These are phyloP conservation scores for Tromatobia lineatoria DNA, from an alignment of 2,888 invertebrate species.

Conservation along the genomic window DNA sequence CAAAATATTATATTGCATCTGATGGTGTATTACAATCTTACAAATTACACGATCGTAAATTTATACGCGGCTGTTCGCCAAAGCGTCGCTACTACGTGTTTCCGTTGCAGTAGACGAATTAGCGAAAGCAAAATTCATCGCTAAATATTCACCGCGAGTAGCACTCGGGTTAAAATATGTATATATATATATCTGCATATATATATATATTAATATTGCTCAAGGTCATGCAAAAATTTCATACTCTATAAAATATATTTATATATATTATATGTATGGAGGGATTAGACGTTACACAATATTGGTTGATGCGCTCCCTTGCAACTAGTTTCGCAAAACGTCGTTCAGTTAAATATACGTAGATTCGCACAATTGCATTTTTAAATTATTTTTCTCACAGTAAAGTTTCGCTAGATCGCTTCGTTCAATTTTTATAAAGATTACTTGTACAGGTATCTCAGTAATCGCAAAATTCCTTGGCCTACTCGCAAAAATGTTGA, in stretches of 20 bases:
- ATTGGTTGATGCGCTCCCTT: slow-evolving; percentile 70
- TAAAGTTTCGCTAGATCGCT: background rate
- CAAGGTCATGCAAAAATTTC: slow-evolving; percentile 82
- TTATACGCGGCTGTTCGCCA: slow-evolving; percentile 60
- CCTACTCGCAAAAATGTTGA: slow-evolving; percentile 46
- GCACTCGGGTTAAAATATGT: slow-evolving; percentile 56
- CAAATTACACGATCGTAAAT: slow-evolving; percentile 75
- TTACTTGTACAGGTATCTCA: slow-evolving; percentile 12
- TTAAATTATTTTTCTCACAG: slow-evolving; percentile 26
- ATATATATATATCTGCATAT: slow-evolving; percentile 69
- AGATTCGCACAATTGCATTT: slow-evolving; percentile 21
- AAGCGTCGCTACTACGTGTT: slow-evolving; percentile 21
- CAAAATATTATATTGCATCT: slow-evolving; percentile 82
- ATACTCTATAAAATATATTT: slow-evolving; percentile 81
- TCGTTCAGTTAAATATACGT: slow-evolving; percentile 34
- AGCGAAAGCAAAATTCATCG: slow-evolving; percentile 47
- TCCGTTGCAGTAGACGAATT: slow-evolving; percentile 28
- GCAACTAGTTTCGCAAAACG: slow-evolving; percentile 47
- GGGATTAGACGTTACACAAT: slow-evolving; percentile 79
- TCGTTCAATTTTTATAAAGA: slow-evolving; percentile 9
- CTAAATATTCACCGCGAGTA: slow-evolving; percentile 50
- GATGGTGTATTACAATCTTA: slow-evolving; percentile 79
- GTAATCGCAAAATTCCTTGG: slow-evolving; percentile 16
- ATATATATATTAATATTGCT: slow-evolving; percentile 82
- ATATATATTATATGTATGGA: slow-evolving; percentile 79